A percentile compares a stretch with the other conserved stretches of the same genome.
These are phyloP conservation scores for Heliornis fulica DNA, from an alignment of 2,113 vertebrate species.

Conservation along the genomic window DNA sequence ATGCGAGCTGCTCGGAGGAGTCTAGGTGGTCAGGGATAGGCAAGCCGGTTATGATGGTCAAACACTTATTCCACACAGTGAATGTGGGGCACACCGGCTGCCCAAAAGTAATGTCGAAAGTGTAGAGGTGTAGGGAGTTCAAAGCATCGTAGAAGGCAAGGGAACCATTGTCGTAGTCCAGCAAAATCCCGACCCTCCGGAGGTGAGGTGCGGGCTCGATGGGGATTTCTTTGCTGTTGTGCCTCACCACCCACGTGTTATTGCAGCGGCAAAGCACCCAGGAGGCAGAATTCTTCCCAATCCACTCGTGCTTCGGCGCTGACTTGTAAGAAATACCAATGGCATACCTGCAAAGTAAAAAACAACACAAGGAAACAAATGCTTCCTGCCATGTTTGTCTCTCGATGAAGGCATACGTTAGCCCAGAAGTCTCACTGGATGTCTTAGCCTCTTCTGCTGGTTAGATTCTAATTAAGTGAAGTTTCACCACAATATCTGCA, in stretches of 20 bases:
- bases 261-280: constrained; percentile 97
- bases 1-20: constrained; percentile 85
- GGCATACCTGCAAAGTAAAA: constrained; percentile 85
- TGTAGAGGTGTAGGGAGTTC: constrained; percentile 92
- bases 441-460: background rate
- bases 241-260: constrained; percentile 91
- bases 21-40: constrained; percentile 97
- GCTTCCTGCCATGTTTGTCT: background rate
- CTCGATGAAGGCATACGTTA: background rate
- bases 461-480: background rate
- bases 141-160: constrained; percentile 95
- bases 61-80: constrained; percentile 96
- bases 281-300: constrained; percentile 92
- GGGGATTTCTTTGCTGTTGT: constrained; percentile 93
- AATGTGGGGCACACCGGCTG: constrained; percentile 96
- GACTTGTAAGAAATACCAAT: constrained; percentile 96
- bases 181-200: constrained; percentile 87
- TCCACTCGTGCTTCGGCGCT: constrained; percentile 95
- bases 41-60: constrained; percentile 95
- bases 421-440: background rate
- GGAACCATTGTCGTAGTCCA: constrained; percentile 94
- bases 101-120: constrained; percentile 89
- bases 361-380: background rate
- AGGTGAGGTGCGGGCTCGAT: constrained; percentile 93
- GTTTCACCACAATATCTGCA: background rate